Conservation (phyloP, 1,140 invertebrate genomes). For the Teleogryllus occipitalis region DNA sequence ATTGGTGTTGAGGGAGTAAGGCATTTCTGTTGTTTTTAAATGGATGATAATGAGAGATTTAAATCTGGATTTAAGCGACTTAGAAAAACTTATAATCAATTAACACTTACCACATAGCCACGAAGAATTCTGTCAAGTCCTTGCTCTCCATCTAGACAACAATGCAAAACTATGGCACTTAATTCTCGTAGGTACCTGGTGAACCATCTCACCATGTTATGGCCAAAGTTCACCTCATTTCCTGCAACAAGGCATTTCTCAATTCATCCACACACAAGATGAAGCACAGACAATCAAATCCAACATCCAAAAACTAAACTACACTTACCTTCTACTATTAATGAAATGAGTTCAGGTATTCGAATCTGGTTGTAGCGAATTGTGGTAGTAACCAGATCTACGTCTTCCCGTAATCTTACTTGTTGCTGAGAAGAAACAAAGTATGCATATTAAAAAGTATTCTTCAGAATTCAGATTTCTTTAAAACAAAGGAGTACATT, state of each 20-base stretch:
- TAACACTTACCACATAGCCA: slow-evolving; percentile 34
- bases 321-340: slow-evolving; percentile 30
- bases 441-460: background rate
- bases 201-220: slow-evolving; percentile 11
- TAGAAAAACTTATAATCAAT: too few species aligned
- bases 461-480: too few species aligned
- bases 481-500: too few species aligned
- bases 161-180: slow-evolving; percentile 33
- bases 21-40: too few species aligned
- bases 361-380: slow-evolving; percentile 31
- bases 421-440: slow-evolving; percentile 30
- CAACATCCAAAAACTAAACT: background rate
- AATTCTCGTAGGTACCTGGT: slow-evolving; percentile 30
- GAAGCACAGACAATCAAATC: background rate
- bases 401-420: slow-evolving; percentile 33
- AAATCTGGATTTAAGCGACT: too few species aligned
- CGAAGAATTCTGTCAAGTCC: slow-evolving; percentile 35
- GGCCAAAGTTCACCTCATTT: slow-evolving; percentile 14
- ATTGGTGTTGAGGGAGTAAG: too few species aligned
- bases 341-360: slow-evolving; percentile 29
- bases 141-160: slow-evolving; percentile 34
- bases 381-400: slow-evolving; percentile 36
- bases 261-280: too few species aligned
- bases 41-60: too few species aligned
- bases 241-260: background rate